Evolutionary conservation across 2,797 vertebrate species (phyloP).

Genomic region (Miichthys miiuy): DNA sequence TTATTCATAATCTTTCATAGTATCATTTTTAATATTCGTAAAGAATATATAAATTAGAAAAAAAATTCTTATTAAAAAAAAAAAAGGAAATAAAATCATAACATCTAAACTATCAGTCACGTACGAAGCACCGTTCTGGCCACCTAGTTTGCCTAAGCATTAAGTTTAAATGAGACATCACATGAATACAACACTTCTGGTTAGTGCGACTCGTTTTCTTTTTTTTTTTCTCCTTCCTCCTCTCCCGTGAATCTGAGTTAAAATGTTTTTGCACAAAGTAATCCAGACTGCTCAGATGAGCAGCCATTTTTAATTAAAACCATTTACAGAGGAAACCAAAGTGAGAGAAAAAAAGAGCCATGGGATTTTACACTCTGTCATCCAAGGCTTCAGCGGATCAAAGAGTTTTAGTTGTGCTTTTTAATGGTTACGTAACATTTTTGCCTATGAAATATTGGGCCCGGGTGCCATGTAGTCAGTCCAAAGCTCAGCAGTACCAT

Average conservation of each 20-base stretch:
- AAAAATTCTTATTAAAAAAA: not conserved
- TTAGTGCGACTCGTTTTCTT: conserved; percentile 1
- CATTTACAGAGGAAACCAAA: conserved; percentile 77
- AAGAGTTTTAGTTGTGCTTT: conserved; percentile 76
- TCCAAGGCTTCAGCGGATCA: conserved; percentile 72
- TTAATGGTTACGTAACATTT: conserved; percentile 76
- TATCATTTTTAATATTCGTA: conserved; percentile 15
- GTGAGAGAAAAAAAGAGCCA: conserved; percentile 67
- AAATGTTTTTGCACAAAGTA: conserved; percentile 70
- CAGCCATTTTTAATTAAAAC: conserved; percentile 83
- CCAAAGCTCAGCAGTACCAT: conserved; percentile 37
- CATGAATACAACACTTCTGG: conserved; percentile 31
- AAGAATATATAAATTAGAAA: conserved; percentile 23
- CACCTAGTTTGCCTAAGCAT: conserved; percentile 37
- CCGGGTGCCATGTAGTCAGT: conserved; percentile 31
- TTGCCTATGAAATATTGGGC: conserved; percentile 63
- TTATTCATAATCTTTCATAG: conserved; percentile 36
- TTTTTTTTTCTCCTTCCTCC: not conserved
- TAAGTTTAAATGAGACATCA: conserved; percentile 44
- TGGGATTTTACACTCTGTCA: conserved; percentile 76
- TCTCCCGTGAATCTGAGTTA: conserved; percentile 60
- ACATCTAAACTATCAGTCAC: conserved; percentile 19
- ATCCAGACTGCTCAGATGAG: conserved; percentile 70
- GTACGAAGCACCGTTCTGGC: conserved; percentile 4
- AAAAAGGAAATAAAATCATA: not conserved